phyloP scores from a whole-genome alignment of 2,888 invertebrate species.

The Andrena chrysosceles region DNA sequence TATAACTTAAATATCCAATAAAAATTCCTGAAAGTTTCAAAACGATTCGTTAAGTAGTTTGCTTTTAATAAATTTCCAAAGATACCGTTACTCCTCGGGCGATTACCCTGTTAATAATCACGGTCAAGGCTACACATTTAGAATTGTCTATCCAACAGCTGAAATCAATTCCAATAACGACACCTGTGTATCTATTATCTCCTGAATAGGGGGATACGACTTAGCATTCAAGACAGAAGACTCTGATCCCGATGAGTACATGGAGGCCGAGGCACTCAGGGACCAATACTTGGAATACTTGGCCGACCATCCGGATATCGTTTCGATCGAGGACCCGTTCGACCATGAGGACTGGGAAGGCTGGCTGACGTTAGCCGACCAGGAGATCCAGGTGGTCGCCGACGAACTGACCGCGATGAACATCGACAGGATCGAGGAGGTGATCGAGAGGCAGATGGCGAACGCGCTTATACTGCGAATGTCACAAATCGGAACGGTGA shows the following conservation, averaged over 20 bases:
- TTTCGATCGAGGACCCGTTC: constrained; percentile 82
- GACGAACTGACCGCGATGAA: constrained; percentile 80
- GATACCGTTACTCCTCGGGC: too few relatives aligned
- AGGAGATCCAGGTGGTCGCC: constrained; percentile 77
- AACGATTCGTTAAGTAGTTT: too few relatives aligned
- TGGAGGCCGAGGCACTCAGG: constrained; percentile 75
- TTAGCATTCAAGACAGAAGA: constrained; percentile 79
- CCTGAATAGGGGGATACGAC: constrained; percentile 77
- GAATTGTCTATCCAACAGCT: too few relatives aligned
- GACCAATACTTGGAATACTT: constrained; percentile 77
- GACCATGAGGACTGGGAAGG: constrained; percentile 80
- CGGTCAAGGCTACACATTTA: too few relatives aligned
- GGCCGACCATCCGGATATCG: constrained; percentile 74
- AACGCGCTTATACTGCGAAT: constrained; percentile 78
- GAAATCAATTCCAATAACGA: background rate
- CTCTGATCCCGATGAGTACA: constrained; percentile 78
- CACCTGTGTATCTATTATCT: background rate
- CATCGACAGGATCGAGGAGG: constrained; percentile 77
- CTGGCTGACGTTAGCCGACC: constrained; percentile 77
- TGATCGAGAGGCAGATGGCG: constrained; percentile 76
- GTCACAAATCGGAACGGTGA: constrained; percentile 79
- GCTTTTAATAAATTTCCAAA: too few relatives aligned
- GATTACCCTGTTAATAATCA: too few relatives aligned
- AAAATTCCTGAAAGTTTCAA: too few relatives aligned
- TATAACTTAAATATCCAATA: too few relatives aligned